Evolutionary conservation across 2,888 invertebrate genomes (phyloP).

Genomic region (Spilosoma lubricipeda): DNA sequence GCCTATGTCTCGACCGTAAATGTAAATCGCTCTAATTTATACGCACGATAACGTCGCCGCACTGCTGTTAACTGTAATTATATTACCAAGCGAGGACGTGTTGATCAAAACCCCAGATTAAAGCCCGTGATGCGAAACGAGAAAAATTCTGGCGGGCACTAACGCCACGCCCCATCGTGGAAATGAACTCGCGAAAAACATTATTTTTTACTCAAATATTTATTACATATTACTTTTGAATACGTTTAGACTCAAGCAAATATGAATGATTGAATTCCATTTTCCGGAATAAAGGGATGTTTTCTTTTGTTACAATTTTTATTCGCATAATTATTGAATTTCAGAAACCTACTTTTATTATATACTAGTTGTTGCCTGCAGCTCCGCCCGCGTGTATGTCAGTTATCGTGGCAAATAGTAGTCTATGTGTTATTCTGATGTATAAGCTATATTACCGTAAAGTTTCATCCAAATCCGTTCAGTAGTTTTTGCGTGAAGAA

Average conservation of each 20-base stretch:
- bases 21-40: slow-evolving; percentile 86
- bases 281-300: slow-evolving; percentile 23
- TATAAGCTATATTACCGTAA: too few species aligned
- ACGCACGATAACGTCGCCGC: slow-evolving; percentile 85
- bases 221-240: slow-evolving; percentile 44
- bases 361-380: too few species aligned
- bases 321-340: slow-evolving; percentile 9
- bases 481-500: too few species aligned
- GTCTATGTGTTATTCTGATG: too few species aligned
- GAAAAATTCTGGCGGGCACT: slow-evolving; percentile 63
- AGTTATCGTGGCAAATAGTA: too few species aligned
- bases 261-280: slow-evolving; percentile 28
- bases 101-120: slow-evolving; percentile 85
- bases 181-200: slow-evolving; percentile 50
- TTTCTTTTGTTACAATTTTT: slow-evolving; percentile 5
- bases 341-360: neutral
- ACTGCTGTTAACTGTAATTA: slow-evolving; percentile 86
- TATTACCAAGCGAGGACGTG: slow-evolving; percentile 85
- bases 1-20: slow-evolving; percentile 82
- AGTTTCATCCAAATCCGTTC: too few species aligned
- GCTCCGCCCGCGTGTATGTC: too few species aligned
- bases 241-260: slow-evolving; percentile 24
- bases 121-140: slow-evolving; percentile 71
- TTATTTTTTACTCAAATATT: slow-evolving; percentile 48
- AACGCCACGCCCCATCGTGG: slow-evolving; percentile 46